A percentile compares a stretch with the other conserved stretches of the same genome.
Conservation (phyloP, 2,113 vertebrate species). For the Pseudorhombus dupliciocellatus region DNA sequence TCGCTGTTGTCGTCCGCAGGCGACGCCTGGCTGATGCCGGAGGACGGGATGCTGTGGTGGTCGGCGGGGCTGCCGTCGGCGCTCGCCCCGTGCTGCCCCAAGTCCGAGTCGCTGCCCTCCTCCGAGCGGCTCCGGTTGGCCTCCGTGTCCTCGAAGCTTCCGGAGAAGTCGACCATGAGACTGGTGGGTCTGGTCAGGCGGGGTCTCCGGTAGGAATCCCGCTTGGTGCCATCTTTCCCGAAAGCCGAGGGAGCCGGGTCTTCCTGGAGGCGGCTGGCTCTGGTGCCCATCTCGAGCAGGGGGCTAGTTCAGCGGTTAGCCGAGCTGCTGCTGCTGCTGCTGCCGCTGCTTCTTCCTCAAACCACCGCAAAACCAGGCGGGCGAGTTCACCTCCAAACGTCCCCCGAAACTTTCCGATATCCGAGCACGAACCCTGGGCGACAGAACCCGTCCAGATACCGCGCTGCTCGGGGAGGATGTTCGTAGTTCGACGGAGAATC, state of each 20-base stretch:
- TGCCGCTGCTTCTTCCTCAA: constrained; percentile 51
- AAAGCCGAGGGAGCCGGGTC: constrained; percentile 75
- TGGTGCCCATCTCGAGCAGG: constrained; percentile 78
- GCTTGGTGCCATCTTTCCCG: constrained; percentile 76
- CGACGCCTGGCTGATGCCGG: constrained; percentile 62
- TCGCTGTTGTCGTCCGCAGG: constrained; percentile 68
- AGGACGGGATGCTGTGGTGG: constrained; percentile 66
- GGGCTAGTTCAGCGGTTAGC: constrained; percentile 47
- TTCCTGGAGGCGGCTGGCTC: constrained; percentile 82
- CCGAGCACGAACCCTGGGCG: not conserved
- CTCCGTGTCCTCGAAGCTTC: constrained; percentile 82
- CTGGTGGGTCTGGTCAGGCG: constrained; percentile 80
- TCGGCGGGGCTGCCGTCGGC: constrained; percentile 77
- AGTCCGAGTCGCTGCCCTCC: constrained; percentile 82
- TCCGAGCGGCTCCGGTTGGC: constrained; percentile 79
- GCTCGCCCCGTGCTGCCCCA: constrained; percentile 77
- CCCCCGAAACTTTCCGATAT: constrained; percentile 15
- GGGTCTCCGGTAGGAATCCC: constrained; percentile 77
- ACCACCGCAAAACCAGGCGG: constrained; percentile 19
- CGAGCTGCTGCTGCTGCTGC: constrained; percentile 29
- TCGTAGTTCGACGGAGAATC: not conserved
- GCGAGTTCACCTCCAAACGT: constrained; percentile 48
- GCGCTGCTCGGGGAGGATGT: fast-evolving
- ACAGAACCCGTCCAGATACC: not conserved
- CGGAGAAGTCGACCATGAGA: constrained; percentile 81